Base-by-base conservation (phyloP, 2,113 vertebrate genomes). In the Chloropsis hardwickii region DNA sequence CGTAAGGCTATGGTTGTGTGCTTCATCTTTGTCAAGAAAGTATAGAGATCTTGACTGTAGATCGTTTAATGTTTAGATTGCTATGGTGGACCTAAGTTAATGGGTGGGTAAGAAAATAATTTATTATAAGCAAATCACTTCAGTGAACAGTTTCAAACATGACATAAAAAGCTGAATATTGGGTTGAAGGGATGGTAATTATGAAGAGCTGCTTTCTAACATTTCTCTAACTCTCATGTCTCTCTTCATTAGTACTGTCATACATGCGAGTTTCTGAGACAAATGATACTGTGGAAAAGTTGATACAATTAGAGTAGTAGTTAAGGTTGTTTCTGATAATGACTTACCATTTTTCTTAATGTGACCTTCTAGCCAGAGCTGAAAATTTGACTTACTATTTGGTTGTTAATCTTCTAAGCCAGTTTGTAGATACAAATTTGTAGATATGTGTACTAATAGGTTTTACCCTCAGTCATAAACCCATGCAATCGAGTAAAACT, bases 1-100 rank as follows among this genome's bases (percentile, higher is more conserved):
- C 45, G 27, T 4, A 56, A 23, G 37, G 8, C n/a, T 35, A 6
- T 35, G 24, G 33, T 45, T 70, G 5, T 2, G 0, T 51, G 8
- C 28, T 85, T 80, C 13, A 31, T 37, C 27, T 76, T 69, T 77
- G 50, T 14, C 15, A 50, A 79, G 64, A 51, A 69, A 23, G 10
- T 44, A 1, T 69, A 27, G 13, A 27, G 25, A 28, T 60, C 24
- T 85, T 71, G 9, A 28, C 16, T 77, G 29, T 40, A 74, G 25
- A 4, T 61, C 40, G 10, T 31, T 79, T 31, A 60, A 10, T 35
- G 7, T 39, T 84, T 24, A 29, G 24, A 24, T 56, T 74, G 18
- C 66, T 64, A 1, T 58, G 17, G 20, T 77, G 27, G 58, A 42
- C 29, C 10, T 42, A 29, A 45, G 27, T 39, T 77, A 24, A 3